Conservation (phyloP, 2,888 invertebrate genomes). For the Drosophila paracracens region DNA sequence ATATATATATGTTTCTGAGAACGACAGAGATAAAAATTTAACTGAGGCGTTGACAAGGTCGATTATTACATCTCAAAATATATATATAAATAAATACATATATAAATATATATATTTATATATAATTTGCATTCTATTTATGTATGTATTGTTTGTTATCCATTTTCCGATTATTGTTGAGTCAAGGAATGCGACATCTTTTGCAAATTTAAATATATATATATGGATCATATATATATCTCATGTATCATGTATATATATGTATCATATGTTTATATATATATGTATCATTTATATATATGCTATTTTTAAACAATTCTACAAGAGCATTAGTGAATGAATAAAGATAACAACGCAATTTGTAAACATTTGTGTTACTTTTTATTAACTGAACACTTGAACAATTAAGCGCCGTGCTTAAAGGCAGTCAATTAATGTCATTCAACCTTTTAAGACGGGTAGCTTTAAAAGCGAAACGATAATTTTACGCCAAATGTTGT, state of each 20-base stretch:
- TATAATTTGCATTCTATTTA: too few relatives aligned
- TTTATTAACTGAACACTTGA: neutral
- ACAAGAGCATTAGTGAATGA: neutral
- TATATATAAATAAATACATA: neutral
- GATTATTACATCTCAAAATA: neutral
- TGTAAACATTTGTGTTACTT: neutral
- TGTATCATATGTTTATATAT: too few relatives aligned
- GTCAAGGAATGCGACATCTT: too few relatives aligned
- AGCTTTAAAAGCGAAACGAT: neutral
- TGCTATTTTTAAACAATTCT: neutral
- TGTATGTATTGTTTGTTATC: too few relatives aligned
- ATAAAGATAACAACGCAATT: neutral
- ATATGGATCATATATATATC: too few relatives aligned
- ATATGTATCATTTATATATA: too few relatives aligned
- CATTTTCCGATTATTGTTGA: too few relatives aligned
- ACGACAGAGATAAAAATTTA: neutral
- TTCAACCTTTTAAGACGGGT: neutral
- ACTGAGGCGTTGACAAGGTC: neutral
- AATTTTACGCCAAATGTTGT: neutral
- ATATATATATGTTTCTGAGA: neutral
- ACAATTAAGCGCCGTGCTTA: neutral
- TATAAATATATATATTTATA: neutral
- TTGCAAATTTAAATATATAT: too few relatives aligned
- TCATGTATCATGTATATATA: too few relatives aligned
- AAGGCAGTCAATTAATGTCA: slow-evolving; percentile 8